Base-by-base conservation (phyloP, 2,797 vertebrate species). In the Zalophus californianus region DNA sequence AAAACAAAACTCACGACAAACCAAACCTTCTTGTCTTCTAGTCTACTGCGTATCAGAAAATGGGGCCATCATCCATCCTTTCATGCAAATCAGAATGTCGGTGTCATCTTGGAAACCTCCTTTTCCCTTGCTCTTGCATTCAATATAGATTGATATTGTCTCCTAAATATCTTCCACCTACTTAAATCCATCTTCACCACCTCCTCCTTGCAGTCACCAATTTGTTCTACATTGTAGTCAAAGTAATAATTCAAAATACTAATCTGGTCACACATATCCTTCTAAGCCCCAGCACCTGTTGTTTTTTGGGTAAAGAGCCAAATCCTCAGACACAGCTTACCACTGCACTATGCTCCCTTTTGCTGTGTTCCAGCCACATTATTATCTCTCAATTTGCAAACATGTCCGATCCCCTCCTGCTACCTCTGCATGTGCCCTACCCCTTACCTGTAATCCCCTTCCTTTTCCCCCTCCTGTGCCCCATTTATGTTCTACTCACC, bases 341-440 rank as follows among this genome's bases (percentile, higher is more conserved):
- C 54, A 18, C 0, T 58, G 66, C 2, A 1, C 21, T 7, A 18
- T 1, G 10, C 5, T 18, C 32, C 56, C 32, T 32, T 83, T 18
- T 16, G 44, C n/a, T 10, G 18, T 41, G 27, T 1, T 70, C n/a
- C 0, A 38, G 41, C 12, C 72, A 23, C 25, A 2, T 5, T 6
- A 21, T 16, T 5, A 6, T 60, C 15, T 80, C 38, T 73, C n/a
- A 18, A 13, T 60, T 23, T 41, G 82, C 35, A 20, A 6, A 27
- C 6, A 11, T 4, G 15, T 20, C 75, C 21, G 15, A 3, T 1
- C 50, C 44, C 25, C 38, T 60, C 64, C 70, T 18, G 8, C n/a
- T 13, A 7, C n/a, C 35, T 84, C 7, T 18, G 7, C 3, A 3
- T 15, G 58, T 0, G 2, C 14, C 3, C 38, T 41, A n/a, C 41